Base-by-base conservation (phyloP, 1,140 invertebrate species). In the Alviniconcha marisindica region DNA sequence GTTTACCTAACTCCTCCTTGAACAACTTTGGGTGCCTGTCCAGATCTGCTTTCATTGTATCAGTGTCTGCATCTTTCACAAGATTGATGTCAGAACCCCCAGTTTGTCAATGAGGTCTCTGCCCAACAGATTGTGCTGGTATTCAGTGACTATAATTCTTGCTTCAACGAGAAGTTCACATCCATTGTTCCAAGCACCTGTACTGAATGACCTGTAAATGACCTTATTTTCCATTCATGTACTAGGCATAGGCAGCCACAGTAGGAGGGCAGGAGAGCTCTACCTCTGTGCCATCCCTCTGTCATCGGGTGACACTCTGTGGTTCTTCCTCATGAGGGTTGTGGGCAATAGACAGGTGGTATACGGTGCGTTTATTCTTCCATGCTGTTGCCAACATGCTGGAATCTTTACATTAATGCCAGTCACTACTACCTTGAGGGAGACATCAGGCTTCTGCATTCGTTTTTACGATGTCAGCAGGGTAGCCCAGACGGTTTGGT, bases 161-260 rank as follows among this genome's bases (percentile, higher is more conserved):
- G n/a, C n/a, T n/a, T n/a, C n/a, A n/a, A n/a, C n/a, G n/a, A n/a
- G n/a, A n/a, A n/a, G n/a, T n/a, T n/a, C n/a, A n/a, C n/a, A n/a
- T n/a, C n/a, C n/a, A n/a, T n/a, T n/a, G n/a, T n/a, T n/a, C n/a
- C n/a, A n/a, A n/a, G n/a, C n/a, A n/a, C n/a, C n/a, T n/a, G n/a
- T n/a, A n/a, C n/a, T n/a, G n/a, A n/a, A n/a, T n/a, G n/a, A n/a
- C n/a, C n/a, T n/a, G n/a, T n/a, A n/a, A n/a, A n/a, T n/a, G n/a
- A n/a, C n/a, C n/a, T n/a, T n/a, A n/a, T n/a, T n/a, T n/a, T n/a
- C 86, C 86, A 40, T 79, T 79, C 85, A 86, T 86, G 76, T 84
- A 81, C 51, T 81, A 63, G 24, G 38, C 28, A 71, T 87, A 87
- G 40, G 15, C 77, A 21, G 24, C n/a, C 28, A 81, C 69, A 24